These are phyloP conservation scores for Apis laboriosa DNA, from an alignment of 1,140 invertebrate species.

Conservation along the genomic window DNA sequence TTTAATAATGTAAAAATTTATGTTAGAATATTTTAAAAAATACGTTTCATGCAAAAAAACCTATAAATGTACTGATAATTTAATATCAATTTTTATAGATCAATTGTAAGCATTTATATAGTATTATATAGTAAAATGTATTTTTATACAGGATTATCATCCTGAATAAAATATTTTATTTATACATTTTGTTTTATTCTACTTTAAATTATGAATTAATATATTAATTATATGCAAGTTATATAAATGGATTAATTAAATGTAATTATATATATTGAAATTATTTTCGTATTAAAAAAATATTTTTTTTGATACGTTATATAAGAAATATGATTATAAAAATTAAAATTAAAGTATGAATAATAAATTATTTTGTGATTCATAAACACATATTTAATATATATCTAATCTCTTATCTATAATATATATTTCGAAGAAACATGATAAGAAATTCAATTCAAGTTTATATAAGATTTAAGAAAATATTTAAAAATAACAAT, in stretches of 20 bases:
- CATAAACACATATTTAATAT: too few species aligned
- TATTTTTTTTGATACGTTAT: background rate
- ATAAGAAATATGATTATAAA: background rate
- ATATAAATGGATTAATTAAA: background rate
- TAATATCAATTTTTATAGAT: conserved; percentile 2
- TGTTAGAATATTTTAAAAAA: conserved; percentile 1
- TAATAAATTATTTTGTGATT: background rate
- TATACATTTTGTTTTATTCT: conserved; percentile 10
- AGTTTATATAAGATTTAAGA: conserved; percentile 5
- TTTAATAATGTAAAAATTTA: background rate
- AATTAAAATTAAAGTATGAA: background rate
- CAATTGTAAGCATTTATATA: conserved; percentile 23
- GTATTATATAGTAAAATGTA: conserved; percentile 40
- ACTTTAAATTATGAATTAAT: background rate
- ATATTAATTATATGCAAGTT: background rate
- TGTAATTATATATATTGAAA: background rate
- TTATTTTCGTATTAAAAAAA: background rate
- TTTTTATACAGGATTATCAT: conserved; percentile 45
- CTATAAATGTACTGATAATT: background rate
- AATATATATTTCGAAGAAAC: background rate
- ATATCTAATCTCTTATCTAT: too few species aligned
- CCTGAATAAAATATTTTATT: conserved; percentile 46
- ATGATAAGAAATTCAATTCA: conserved; percentile 8
- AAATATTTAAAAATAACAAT: background rate
- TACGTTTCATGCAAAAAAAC: background rate